Conservation (phyloP, 2,888 invertebrate species). For the Drosophila rubida region DNA sequence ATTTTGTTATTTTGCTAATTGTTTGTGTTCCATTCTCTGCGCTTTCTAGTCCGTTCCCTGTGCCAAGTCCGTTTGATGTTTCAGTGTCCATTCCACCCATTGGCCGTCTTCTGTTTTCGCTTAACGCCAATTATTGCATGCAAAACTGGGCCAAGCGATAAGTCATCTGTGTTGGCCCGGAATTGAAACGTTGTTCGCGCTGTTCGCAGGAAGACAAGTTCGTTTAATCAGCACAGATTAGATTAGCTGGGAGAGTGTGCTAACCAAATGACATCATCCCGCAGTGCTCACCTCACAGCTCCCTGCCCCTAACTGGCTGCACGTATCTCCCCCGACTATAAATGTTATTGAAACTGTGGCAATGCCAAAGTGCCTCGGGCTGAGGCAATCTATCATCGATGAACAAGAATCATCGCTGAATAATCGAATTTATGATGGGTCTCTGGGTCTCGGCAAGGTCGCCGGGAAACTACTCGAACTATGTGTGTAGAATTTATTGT, state of each 20-base stretch:
- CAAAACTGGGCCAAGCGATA: constrained; percentile 9
- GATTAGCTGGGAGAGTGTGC: constrained; percentile 19
- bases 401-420: background rate
- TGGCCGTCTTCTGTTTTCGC: constrained; percentile 12
- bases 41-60: constrained; percentile 27
- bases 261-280: constrained; percentile 35
- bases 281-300: background rate
- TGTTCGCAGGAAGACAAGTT: constrained; percentile 1
- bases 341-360: constrained; percentile 31
- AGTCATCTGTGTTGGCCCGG: background rate
- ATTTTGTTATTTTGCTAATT: constrained; percentile 69
- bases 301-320: background rate
- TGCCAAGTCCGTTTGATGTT: constrained; percentile 34
- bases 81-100: constrained; percentile 3
- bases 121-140: constrained; percentile 7
- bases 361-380: constrained; percentile 6
- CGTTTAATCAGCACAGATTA: constrained; percentile 27
- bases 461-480: background rate
- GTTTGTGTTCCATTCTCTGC: constrained; percentile 65
- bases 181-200: background rate
- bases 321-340: constrained; percentile 15
- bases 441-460: constrained; percentile 25
- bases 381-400: background rate
- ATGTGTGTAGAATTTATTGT: background rate
- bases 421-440: background rate